Evolutionary conservation across 2,888 invertebrate species (phyloP), one percentile per base, ranked within the genome.

Genomic region (Netelia melanura): DNA sequence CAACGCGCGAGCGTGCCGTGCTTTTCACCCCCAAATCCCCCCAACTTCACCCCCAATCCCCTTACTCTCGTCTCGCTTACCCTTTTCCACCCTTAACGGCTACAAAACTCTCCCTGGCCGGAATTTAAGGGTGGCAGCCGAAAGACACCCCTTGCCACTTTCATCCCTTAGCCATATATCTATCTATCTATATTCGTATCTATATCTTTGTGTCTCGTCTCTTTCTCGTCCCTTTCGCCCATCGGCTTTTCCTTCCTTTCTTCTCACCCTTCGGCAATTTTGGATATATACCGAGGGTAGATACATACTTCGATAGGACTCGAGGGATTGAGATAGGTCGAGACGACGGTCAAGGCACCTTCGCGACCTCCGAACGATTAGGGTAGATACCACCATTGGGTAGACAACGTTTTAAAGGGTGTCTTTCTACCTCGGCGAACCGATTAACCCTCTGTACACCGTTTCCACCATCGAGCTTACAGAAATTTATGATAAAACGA

Each of bases 91-190:
- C 79, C 71, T 61, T 75, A 68, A 78, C 78, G 52, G 81, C 78
- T 79, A 71, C 85, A 74, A 81, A 82, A 79, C 85, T 75, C 52
- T 79, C 58, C 85, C 74, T 79, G 79, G 65, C 75, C 79, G 78
- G 84, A 78, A 81, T 81, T 84, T 78, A 81, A 84, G 84, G 77
- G 84, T 74, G 81, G 68, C 72, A 74, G 68, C 56, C 77, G 76
- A 74, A 74, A 77, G 83, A 84, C 52, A 76, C 64, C 71, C 68
- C 62, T 74, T 21, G 44, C 72, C 52, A 71, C 80, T 76, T 80
- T 61, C 58, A 75, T 72, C 71, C 72, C 78, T 79, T 56, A 61
- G 43, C 62, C 21, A 61, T 43, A 17, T 71, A 65, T 25, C 38
- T 30, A 30, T 21, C 21, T 65, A 65, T 43, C 52, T 14, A 25